Base-by-base conservation (phyloP, 2,888 invertebrate genomes). In the Drosophila meridiana region DNA sequence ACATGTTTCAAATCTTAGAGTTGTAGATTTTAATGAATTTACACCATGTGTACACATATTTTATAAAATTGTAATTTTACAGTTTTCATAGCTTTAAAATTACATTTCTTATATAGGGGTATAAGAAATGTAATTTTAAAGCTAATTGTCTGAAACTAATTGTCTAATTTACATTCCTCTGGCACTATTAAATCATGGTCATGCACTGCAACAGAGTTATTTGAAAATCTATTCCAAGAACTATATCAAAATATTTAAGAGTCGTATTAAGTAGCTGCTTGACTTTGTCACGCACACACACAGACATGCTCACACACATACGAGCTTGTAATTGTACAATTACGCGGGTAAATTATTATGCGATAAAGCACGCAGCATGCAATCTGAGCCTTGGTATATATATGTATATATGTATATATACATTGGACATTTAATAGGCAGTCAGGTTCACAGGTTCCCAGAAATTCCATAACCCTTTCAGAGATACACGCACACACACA, bases 271-370 rank as follows among this genome's bases (percentile, higher is more conserved):
- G 50, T 45, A 67, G 69, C 61, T 76, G 38, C 62, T 40, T 38
- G 60, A 38, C 20, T 20, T 52, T 52, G 69, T 72, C 78, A 78
- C 77, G 77, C 65, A 76, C 67, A 69, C 60, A 64, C 26, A 52
- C 8, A 38, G n/a, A 14, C 38, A 40, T 7, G 7, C 40, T 26
- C 42, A 45, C 50, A 47, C 69, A 75, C 74, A 79, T 61, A 72
- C 66, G 30, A 32, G 61, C 73, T 64, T 53, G 72, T 89, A 91
- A 91, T 90, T 89, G 90, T 83, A 86, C 91, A 91, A 89, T 91
- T 91, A 89, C 76, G 76, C 76, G 57, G 76, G 76, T 81, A 90
- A 91, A 87, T 91, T 91, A 90, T 91, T 89, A 83, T 90, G 83
- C 91, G 82, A 90, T 91, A 91, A 83, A 84, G 83, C 91, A 91